A percentile compares a stretch with the other conserved stretches of the same genome.
These are phyloP conservation scores for Sminthopsis crassicaudata DNA, from an alignment of 2,113 vertebrate genomes.

Conservation along the genomic window DNA sequence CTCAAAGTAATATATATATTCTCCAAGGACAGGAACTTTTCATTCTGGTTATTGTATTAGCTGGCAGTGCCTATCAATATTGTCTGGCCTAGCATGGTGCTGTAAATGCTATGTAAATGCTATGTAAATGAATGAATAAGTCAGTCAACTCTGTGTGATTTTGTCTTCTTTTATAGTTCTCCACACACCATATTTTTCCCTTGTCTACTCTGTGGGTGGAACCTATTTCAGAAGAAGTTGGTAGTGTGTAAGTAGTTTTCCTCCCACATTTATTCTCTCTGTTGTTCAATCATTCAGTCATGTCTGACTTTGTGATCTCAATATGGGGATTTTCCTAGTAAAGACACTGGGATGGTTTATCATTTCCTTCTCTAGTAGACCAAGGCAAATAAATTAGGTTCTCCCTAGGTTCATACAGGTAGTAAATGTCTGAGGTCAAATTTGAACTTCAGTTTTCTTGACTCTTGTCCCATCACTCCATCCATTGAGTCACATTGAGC, in stretches of 20 bases:
- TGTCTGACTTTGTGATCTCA: not conserved
- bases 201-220: conserved; percentile 97
- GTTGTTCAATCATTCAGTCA: not conserved
- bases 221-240: conserved; percentile 92
- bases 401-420: not conserved
- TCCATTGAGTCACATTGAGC: not conserved
- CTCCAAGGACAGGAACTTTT: not conserved
- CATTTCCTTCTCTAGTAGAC: not conserved
- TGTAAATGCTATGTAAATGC: too few species aligned
- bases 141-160: not conserved
- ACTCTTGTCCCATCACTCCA: not conserved
- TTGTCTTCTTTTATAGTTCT: conserved; percentile 88
- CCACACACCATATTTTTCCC: conserved; percentile 97
- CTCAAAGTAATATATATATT: not conserved
- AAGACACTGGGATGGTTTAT: not conserved
- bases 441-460: not conserved
- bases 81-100: not conserved
- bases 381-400: not conserved
- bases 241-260: conserved; percentile 89
- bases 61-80: not conserved
- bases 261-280: conserved; percentile 11
- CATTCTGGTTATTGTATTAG: not conserved
- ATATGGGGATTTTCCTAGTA: not conserved
- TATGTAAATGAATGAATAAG: not conserved
- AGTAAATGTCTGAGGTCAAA: not conserved